Percentiles rank a stretch among this genome's conserved stretches.
Evolutionary conservation across 1,140 invertebrate species (phyloP).

Genomic region (Cydia strobilella): DNA sequence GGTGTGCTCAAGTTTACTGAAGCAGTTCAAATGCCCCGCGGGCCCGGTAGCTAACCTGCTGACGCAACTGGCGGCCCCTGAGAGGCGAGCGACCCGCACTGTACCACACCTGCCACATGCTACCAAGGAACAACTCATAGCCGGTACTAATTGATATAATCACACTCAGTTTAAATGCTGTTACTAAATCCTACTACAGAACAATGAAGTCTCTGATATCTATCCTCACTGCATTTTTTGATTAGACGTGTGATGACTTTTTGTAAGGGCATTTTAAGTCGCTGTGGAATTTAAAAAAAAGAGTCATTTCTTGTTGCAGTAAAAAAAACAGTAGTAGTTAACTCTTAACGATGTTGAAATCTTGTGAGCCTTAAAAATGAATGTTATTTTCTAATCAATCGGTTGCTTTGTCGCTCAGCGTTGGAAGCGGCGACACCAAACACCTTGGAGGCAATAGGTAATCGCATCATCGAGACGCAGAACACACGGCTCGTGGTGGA

Average conservation of each 20-base stretch:
- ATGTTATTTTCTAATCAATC: too few relatives aligned
- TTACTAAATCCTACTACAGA: too few relatives aligned
- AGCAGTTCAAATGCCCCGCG: slow-evolving; percentile 48
- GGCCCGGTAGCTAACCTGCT: slow-evolving; percentile 53
- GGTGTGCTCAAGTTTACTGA: slow-evolving; percentile 25
- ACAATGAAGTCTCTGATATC: too few relatives aligned
- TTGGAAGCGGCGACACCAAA: slow-evolving; percentile 66
- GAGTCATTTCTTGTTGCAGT: too few relatives aligned
- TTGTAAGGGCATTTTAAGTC: too few relatives aligned
- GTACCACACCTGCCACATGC: slow-evolving; percentile 43
- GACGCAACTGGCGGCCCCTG: slow-evolving; percentile 35
- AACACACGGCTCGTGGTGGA: slow-evolving; percentile 70
- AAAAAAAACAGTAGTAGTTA: too few relatives aligned
- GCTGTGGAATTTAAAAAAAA: too few relatives aligned
- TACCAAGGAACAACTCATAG: slow-evolving; percentile 54
- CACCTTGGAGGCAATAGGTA: slow-evolving; percentile 71
- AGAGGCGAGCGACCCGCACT: slow-evolving; percentile 25
- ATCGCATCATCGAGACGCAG: slow-evolving; percentile 67
- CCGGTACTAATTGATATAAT: slow-evolving; percentile 39
- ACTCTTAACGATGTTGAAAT: too few relatives aligned
- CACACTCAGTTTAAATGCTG: too few relatives aligned
- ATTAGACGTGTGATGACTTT: too few relatives aligned
- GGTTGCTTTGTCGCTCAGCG: slow-evolving; percentile 42
- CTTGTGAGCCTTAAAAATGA: too few relatives aligned
- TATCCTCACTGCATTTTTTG: too few relatives aligned